Evolutionary conservation across 2,113 vertebrate species (phyloP), one percentile per base, ranked within the genome.

Genomic region (Thomomys bottae): DNA sequence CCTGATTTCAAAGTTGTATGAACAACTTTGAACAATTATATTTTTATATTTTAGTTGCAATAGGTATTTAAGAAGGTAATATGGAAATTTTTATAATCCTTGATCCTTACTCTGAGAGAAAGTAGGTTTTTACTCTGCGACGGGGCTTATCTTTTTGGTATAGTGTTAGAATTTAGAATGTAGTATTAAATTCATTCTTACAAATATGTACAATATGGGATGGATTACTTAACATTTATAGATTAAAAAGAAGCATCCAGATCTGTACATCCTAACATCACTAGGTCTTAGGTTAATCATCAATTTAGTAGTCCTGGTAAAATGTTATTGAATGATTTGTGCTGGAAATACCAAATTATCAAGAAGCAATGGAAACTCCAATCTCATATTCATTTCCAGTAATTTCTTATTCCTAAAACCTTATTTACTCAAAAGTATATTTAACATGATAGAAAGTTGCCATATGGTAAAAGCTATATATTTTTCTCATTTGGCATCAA

Each of bases 401-500:
- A 30, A 30, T 66, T 83, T 91, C 72, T 66, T 38, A 67, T 38
- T 79, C 79, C 64, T 49, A 49, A 84, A 88, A 34, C 9, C 57
- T 59, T n/a, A 78, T 82, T 87, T 82, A 5, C 40, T 77, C 26
- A 73, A 89, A 80, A 18, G 28, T 72, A 80, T 11, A 83, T 86
- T 75, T 84, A 45, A 81, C 6, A n/a, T 40, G 38, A 94, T 28
- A 77, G 84, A 88, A 76, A 23, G 11, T 21, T 84, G 38, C 34
- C 15, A 34, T 89, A 81, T 78, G 63, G 34, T 63, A 36, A 63
- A 28, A 81, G 18, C 15, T 93, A 49, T 24, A 59, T 61, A 89
- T 40, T 77, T 81, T 81, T 68, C 42, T 92, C 14, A 78, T 70
- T 89, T 70, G 77, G 9, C n/a, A 76, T 73, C 24, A 77, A 66